Evolutionary conservation across 2,888 invertebrate genomes (phyloP).

Genomic region (Bruchidius siliquastri): DNA sequence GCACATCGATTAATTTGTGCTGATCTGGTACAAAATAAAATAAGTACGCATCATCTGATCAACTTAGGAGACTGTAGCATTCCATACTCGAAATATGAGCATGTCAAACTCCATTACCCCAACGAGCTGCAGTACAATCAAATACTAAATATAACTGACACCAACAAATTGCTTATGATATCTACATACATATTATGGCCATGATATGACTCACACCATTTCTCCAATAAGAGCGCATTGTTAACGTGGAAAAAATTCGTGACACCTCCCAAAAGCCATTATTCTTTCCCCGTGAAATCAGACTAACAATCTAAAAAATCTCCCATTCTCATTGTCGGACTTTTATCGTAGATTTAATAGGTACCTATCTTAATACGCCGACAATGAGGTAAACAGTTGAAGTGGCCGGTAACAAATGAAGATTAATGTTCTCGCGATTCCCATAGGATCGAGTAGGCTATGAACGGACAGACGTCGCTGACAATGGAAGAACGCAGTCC

Average conservation of each 20-base stretch:
- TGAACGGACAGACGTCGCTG: conserved; percentile 7
- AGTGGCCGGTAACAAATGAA: conserved; percentile 48
- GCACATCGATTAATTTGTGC: no score
- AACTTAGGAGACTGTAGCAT: no score
- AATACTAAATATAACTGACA: not conserved
- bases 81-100: not conserved
- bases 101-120: not conserved
- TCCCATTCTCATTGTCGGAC: not conserved
- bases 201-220: not conserved
- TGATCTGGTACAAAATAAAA: no score
- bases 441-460: conserved; percentile 34
- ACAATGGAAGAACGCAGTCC: conserved; percentile 20
- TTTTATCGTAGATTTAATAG: conserved; percentile 28
- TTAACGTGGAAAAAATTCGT: not conserved
- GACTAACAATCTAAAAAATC: not conserved
- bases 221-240: not conserved
- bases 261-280: not conserved
- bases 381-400: conserved; percentile 44
- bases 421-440: conserved; percentile 44
- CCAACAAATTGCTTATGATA: not conserved
- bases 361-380: conserved; percentile 33
- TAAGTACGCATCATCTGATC: no score
- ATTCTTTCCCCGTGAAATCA: not conserved
- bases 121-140: not conserved
- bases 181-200: not conserved